Evolutionary conservation across 2,113 vertebrate species (phyloP), one percentile per base, ranked within the genome.

Genomic region (Fulmarus glacialis): DNA sequence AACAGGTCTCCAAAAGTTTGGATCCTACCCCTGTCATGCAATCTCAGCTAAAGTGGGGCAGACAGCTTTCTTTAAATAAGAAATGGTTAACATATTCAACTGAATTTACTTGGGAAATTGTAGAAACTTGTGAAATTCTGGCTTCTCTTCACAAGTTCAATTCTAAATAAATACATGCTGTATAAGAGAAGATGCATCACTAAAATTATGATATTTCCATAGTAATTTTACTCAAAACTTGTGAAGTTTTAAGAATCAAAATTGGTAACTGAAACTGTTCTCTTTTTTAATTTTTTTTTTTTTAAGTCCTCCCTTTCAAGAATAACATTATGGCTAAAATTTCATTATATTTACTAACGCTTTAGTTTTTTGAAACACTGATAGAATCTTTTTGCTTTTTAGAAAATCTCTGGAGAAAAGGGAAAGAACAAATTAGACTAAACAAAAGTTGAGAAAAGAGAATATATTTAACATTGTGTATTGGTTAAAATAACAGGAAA

Each of bases 401-500:
- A 89, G n/a, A 93, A 95, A 71, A 62, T 87, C 53, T 92, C 43
- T 86, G 42, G 58, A 66, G 87, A 82, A 85, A 87, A 90, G 9
- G 55, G 50, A 86, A 70, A 84, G 71, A 96, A 82, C 20, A 93
- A 91, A 83, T 90, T 74, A 96, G 27, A 82, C 47, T 84, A 68
- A 95, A 63, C 26, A 90, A 45, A 96, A 94, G 24, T 77, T 45
- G 85, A 87, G 64, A 29, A 86, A 86, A 90, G 48, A 74, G 36
- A 91, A 74, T 91, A 59, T 92, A 89, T 82, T 75, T 52, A 64
- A 91, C 36, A 45, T 85, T 97, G 78, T 60, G 83, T 94, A 82
- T 97, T 97, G 96, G 98, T 97, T 98, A 97, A 97, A 98, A 98
- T 96, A 98, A 95, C 96, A 97, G 94, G 98, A 97, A 97, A 99